Conservation (phyloP, 2,797 vertebrate genomes). For the Setipinna tenuifilis region DNA sequence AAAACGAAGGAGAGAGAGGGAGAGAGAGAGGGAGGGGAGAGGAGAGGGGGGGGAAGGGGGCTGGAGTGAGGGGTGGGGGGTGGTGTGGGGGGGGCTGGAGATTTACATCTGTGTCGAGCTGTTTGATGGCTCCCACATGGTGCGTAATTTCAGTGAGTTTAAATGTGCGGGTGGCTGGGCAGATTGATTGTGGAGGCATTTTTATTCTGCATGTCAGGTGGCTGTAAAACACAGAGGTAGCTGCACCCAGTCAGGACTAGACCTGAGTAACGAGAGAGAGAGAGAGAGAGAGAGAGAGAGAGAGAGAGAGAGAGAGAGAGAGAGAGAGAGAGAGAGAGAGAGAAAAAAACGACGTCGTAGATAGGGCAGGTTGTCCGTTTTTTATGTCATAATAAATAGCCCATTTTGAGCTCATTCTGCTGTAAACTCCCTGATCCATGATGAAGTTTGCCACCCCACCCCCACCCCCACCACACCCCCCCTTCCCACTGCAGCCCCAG, state of each 20-base stretch:
- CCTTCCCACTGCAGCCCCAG: not conserved
- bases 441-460: constrained; percentile 34
- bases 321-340: not conserved
- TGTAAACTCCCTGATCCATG: constrained; percentile 55
- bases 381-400: constrained; percentile 58
- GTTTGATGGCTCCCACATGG: constrained; percentile 73
- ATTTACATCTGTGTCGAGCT: constrained; percentile 64
- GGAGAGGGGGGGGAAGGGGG: not conserved
- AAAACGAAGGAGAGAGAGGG: not conserved
- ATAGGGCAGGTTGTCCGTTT: constrained; percentile 20
- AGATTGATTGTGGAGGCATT: constrained; percentile 61
- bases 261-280: not conserved
- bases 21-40: not conserved
- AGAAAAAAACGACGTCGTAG: not conserved
- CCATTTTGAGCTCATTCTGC: constrained; percentile 56
- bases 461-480: not conserved
- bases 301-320: not conserved
- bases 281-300: constrained; percentile 1
- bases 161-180: constrained; percentile 60
- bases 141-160: constrained; percentile 69
- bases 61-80: no score
- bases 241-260: not conserved
- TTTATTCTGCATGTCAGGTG: constrained; percentile 38
- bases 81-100: constrained; percentile 32
- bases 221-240: constrained; percentile 32